Evolutionary conservation across 2,797 vertebrate genomes (phyloP).

Genomic region (Nannoperca australis): DNA sequence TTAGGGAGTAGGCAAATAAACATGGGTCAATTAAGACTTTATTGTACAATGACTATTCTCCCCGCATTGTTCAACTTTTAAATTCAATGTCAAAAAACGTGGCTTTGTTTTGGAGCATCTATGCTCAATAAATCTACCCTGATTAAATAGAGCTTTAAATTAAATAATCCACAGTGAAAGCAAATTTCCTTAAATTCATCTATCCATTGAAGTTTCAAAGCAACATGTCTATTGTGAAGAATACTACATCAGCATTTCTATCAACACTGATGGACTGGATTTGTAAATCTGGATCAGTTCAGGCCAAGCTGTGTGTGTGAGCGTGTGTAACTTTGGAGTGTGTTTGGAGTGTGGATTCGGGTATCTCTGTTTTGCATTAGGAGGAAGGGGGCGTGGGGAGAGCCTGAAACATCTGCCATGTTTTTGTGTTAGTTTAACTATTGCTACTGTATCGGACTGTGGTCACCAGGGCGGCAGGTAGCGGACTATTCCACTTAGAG

Average conservation of each 20-base stretch:
- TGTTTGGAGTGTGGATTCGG: conserved; percentile 49
- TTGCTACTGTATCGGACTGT: conserved; percentile 86
- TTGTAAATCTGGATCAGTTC: conserved; percentile 60
- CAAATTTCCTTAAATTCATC: conserved; percentile 26
- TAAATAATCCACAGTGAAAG: conserved; percentile 23
- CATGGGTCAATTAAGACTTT: neutral
- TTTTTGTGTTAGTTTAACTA: conserved; percentile 87
- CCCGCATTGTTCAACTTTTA: neutral
- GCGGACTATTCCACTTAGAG: conserved; percentile 81
- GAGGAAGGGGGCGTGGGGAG: conserved; percentile 52
- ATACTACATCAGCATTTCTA: conserved; percentile 29
- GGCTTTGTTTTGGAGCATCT: neutral
- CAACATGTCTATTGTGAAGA: conserved; percentile 21
- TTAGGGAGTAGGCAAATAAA: neutral
- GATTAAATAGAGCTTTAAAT: conserved; percentile 20
- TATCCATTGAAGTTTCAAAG: conserved; percentile 29
- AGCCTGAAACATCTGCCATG: conserved; percentile 81
- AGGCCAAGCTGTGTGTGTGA: conserved; percentile 38
- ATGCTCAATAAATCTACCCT: conserved; percentile 10
- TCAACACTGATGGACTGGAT: conserved; percentile 49
- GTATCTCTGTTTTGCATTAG: conserved; percentile 82
- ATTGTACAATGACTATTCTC: neutral
- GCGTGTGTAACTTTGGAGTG: conserved; percentile 21
- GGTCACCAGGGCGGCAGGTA: conserved; percentile 84
- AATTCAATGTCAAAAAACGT: conserved; percentile 2